A percentile compares a stretch with the other conserved stretches of the same genome.
phyloP scores from a whole-genome alignment of 2,888 invertebrate genomes.

The Scrobipalpa atriplicella region DNA sequence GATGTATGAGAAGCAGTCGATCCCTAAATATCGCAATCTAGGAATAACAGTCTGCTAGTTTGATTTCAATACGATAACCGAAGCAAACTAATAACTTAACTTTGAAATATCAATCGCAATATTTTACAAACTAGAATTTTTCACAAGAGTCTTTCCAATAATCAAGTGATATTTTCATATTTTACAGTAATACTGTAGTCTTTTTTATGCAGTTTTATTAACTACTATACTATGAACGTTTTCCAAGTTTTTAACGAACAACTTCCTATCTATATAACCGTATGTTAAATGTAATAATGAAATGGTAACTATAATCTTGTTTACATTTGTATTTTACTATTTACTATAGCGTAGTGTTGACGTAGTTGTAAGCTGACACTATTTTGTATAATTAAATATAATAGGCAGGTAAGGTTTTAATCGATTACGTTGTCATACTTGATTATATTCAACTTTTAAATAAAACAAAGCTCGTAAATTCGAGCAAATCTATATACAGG shows the following conservation, averaged over 20 bases:
- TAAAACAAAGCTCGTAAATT: neutral
- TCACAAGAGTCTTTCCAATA: slow-evolving; percentile 64
- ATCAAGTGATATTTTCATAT: slow-evolving; percentile 73
- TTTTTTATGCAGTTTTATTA: slow-evolving; percentile 40
- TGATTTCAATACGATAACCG: too few species aligned
- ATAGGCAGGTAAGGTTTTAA: neutral
- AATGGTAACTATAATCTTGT: slow-evolving; percentile 37
- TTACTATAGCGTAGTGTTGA: slow-evolving; percentile 43
- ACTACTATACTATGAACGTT: slow-evolving; percentile 57
- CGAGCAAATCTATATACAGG: too few species aligned
- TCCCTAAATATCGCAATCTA: too few species aligned
- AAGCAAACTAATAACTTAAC: too few species aligned
- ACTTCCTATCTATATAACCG: slow-evolving; percentile 39
- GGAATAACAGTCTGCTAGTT: too few species aligned
- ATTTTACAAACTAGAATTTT: slow-evolving; percentile 32
- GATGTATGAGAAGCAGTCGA: neutral
- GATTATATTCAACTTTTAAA: neutral
- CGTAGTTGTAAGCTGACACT: slow-evolving; percentile 41
- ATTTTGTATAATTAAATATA: slow-evolving; percentile 34
- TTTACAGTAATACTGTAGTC: slow-evolving; percentile 53
- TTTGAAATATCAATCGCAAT: too few species aligned
- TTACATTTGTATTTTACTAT: slow-evolving; percentile 48
- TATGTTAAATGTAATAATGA: slow-evolving; percentile 7
- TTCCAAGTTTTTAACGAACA: slow-evolving; percentile 70
- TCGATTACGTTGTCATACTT: neutral